Evolutionary conservation across 1,140 invertebrate species (phyloP).

Genomic region (Zaprionus vittiger): DNA sequence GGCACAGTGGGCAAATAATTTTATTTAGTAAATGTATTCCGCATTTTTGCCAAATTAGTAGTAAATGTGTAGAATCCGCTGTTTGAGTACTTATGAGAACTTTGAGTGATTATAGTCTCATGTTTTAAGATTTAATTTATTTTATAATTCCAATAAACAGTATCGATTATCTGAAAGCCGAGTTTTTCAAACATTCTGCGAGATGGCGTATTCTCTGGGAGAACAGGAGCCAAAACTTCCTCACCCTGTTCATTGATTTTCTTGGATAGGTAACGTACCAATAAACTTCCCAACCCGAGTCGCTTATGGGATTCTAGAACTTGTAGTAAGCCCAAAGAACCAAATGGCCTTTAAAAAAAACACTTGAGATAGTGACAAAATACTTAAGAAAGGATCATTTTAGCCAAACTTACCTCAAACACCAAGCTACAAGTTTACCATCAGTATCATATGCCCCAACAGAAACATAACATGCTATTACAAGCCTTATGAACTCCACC

Average conservation of each 20-base stretch:
- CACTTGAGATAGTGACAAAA: too few relatives aligned
- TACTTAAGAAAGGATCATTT: not conserved
- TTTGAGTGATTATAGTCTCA: too few relatives aligned
- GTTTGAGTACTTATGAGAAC: too few relatives aligned
- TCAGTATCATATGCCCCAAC: conserved; percentile 61
- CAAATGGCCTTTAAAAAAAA: not conserved
- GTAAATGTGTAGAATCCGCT: too few relatives aligned
- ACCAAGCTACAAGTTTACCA: conserved; percentile 71
- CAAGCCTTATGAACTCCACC: conserved; percentile 45
- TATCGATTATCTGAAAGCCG: conserved; percentile 5
- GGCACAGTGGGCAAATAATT: too few relatives aligned
- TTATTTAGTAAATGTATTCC: too few relatives aligned
- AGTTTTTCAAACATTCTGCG: conserved; percentile 7
- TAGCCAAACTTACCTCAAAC: conserved; percentile 51
- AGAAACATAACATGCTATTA: conserved; percentile 59
- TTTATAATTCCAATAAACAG: conserved; percentile 8
- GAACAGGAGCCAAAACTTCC: conserved; percentile 50
- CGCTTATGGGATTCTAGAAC: conserved; percentile 65
- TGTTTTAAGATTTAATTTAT: too few relatives aligned
- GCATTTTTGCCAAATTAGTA: too few relatives aligned
- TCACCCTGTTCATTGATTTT: conserved; percentile 48
- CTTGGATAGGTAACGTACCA: conserved; percentile 47
- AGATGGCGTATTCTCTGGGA: not conserved
- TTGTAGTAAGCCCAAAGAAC: conserved; percentile 51
- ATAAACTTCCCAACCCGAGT: conserved; percentile 52